phyloP scores from a whole-genome alignment of 2,888 invertebrate species.

The Drosophila setosimentum region DNA sequence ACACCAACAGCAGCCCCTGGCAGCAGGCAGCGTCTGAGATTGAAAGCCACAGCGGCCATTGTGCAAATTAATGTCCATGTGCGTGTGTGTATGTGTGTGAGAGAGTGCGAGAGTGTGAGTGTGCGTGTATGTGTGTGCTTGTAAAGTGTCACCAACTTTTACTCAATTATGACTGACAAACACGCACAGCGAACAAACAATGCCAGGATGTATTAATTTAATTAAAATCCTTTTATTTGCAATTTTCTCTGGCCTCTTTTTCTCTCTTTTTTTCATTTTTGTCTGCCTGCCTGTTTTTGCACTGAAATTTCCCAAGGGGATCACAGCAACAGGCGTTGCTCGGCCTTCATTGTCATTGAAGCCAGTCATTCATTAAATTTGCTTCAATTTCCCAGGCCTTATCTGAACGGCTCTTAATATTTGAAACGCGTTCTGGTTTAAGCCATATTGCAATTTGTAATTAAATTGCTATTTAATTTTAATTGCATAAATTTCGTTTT shows the following conservation, averaged over 20 bases:
- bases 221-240: slow-evolving; percentile 77
- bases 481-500: neutral
- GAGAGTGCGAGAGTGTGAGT: neutral
- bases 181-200: slow-evolving; percentile 61
- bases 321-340: slow-evolving; percentile 11
- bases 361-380: slow-evolving; percentile 26
- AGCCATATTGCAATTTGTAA: too few relatives aligned
- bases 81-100: slow-evolving; percentile 6
- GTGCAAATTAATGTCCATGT: slow-evolving; percentile 44
- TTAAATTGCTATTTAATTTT: neutral
- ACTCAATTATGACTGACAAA: slow-evolving; percentile 75
- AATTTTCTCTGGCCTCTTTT: slow-evolving; percentile 35
- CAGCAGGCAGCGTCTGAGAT: slow-evolving; percentile 53
- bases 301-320: slow-evolving; percentile 34
- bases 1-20: slow-evolving; percentile 61
- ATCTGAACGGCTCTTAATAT: neutral
- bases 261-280: slow-evolving; percentile 1
- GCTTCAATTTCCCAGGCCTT: slow-evolving; percentile 12
- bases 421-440: neutral
- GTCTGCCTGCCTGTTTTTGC: neutral
- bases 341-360: slow-evolving; percentile 11
- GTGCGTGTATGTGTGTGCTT: slow-evolving; percentile 38
- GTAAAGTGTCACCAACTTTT: slow-evolving; percentile 73
- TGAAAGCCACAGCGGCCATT: slow-evolving; percentile 71
- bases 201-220: slow-evolving; percentile 76